phyloP scores from a whole-genome alignment of 2,888 invertebrate species.

The Polymixis flavicincta region DNA sequence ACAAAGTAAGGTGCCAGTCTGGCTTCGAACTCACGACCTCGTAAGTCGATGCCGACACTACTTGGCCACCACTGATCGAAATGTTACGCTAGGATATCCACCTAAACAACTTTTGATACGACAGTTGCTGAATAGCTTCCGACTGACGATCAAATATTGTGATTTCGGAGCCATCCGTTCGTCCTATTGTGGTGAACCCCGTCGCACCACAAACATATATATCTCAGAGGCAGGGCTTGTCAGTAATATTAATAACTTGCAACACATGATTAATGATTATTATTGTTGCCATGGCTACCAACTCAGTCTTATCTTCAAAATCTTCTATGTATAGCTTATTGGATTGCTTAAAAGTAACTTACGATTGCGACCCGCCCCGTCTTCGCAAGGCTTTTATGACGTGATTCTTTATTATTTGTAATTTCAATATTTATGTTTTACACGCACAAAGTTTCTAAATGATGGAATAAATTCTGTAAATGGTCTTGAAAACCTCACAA shows the following conservation, averaged over 20 bases:
- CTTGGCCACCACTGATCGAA: too few relatives aligned
- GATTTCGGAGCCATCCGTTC: slow-evolving; percentile 14
- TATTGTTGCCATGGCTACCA: slow-evolving; percentile 13
- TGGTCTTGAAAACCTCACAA: not conserved
- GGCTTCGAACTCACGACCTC: too few relatives aligned
- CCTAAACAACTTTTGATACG: not conserved
- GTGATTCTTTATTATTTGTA: too few relatives aligned
- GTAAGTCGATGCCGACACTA: too few relatives aligned
- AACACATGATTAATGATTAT: slow-evolving; percentile 49
- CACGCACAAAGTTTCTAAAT: not conserved
- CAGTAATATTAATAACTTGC: slow-evolving; percentile 51
- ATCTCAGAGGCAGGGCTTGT: slow-evolving; percentile 33
- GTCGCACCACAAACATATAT: slow-evolving; percentile 36
- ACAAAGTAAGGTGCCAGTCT: too few relatives aligned
- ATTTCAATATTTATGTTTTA: not conserved
- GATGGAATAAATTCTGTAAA: not conserved
- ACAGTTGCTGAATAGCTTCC: not conserved
- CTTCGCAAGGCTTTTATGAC: too few relatives aligned
- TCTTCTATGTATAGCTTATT: not conserved
- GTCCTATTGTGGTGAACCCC: slow-evolving; percentile 25
- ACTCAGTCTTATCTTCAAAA: not conserved
- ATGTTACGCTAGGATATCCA: not conserved
- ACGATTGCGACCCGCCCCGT: too few relatives aligned
- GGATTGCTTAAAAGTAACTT: not conserved
- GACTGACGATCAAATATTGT: slow-evolving; percentile 31